Evolutionary conservation across 2,888 invertebrate genomes (phyloP).

Genomic region (Laothoe populi): DNA sequence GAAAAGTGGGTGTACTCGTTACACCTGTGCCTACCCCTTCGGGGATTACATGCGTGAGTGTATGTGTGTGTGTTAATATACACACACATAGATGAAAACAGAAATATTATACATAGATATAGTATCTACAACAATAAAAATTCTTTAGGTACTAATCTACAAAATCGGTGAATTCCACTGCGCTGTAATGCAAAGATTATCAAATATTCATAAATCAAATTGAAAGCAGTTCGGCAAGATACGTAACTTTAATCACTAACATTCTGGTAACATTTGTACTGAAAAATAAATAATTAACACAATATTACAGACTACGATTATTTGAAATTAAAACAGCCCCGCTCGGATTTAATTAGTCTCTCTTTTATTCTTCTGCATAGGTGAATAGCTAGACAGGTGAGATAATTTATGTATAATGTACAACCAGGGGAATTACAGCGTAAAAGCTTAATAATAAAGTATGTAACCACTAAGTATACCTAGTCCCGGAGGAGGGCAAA

Average conservation of each 20-base stretch:
- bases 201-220: too few species aligned
- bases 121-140: background rate
- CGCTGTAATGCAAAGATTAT: too few species aligned
- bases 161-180: too few species aligned
- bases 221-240: too few species aligned
- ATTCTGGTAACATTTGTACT: background rate
- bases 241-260: background rate
- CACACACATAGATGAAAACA: too few species aligned
- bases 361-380: constrained; percentile 2
- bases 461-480: constrained; percentile 35
- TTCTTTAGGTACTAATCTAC: too few species aligned
- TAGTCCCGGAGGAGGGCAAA: constrained; percentile 34
- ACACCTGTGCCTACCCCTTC: too few species aligned
- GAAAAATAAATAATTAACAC: background rate
- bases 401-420: constrained; percentile 1
- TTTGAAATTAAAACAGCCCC: background rate
- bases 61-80: too few species aligned
- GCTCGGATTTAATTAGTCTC: constrained; percentile 12
- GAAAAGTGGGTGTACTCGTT: too few species aligned
- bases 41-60: too few species aligned
- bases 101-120: background rate
- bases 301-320: background rate
- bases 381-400: background rate
- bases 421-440: constrained; percentile 37
- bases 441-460: constrained; percentile 40